phyloP scores from a whole-genome alignment of 2,113 vertebrate genomes.

The Theristicus caerulescens region DNA sequence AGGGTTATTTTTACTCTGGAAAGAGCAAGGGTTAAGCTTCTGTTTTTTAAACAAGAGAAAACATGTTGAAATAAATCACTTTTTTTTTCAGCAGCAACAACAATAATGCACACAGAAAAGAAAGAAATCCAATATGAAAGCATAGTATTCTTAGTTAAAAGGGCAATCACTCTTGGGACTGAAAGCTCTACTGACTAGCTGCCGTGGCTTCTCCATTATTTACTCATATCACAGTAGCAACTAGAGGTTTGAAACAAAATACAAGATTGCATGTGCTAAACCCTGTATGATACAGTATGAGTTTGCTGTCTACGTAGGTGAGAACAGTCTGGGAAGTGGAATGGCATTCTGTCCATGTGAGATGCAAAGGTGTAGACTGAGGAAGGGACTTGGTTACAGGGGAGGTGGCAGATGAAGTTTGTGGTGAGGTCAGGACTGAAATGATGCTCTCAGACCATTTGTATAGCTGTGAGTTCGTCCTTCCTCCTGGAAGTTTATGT shows the following conservation, averaged over 20 bases:
- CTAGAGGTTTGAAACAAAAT: not conserved
- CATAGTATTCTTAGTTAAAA: slow-evolving; percentile 33
- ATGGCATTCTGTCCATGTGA: not conserved
- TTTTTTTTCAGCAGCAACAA: not conserved
- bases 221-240: not conserved
- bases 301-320: not conserved
- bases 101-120: not conserved
- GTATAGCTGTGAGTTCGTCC: not conserved
- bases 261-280: not conserved
- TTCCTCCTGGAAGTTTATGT: not conserved
- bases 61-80: slow-evolving; percentile 15
- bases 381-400: not conserved
- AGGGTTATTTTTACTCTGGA: not conserved
- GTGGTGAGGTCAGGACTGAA: not conserved
- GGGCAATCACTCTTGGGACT: slow-evolving; percentile 10
- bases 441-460: not conserved
- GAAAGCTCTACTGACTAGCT: slow-evolving; percentile 23
- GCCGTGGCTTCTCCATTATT: not conserved
- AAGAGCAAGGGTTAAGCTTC: slow-evolving; percentile 13
- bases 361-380: not conserved
- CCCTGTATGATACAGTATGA: not conserved
- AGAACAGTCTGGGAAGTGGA: not conserved
- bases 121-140: not conserved
- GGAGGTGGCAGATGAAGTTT: not conserved
- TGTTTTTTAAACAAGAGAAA: not conserved